A percentile compares a stretch with the other conserved stretches of the same genome.
Evolutionary conservation across 2,113 vertebrate species (phyloP).

Genomic region (Phaethornis superciliosus): DNA sequence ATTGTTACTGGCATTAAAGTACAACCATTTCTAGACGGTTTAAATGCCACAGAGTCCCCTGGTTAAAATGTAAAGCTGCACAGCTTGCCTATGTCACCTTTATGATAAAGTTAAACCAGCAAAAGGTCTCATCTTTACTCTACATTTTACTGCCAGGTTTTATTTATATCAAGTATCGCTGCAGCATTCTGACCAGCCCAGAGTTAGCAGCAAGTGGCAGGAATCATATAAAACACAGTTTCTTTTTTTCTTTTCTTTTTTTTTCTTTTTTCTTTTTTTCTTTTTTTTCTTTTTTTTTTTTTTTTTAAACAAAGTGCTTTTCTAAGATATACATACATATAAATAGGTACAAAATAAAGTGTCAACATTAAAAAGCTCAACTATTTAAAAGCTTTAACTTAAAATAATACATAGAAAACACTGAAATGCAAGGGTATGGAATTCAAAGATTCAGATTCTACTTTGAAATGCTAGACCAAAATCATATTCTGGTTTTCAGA

Average conservation of each 20-base stretch:
- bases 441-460: conserved; percentile 79
- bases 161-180: conserved; percentile 93
- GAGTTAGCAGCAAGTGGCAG: conserved; percentile 99
- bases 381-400: conserved; percentile 87
- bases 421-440: conserved; percentile 82
- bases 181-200: conserved; percentile 98
- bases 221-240: conserved; percentile 89
- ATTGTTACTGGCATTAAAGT: conserved; percentile 97
- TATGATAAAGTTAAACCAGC: conserved; percentile 82
- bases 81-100: conserved; percentile 93
- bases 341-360: conserved; percentile 94
- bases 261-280: conserved; percentile 57
- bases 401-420: conserved; percentile 85
- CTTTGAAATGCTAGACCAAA: conserved; percentile 82
- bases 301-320: conserved; percentile 97
- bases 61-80: conserved; percentile 98
- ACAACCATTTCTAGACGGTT: conserved; percentile 95
- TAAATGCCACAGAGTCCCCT: conserved; percentile 99
- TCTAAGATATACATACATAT: conserved; percentile 94
- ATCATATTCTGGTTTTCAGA: conserved; percentile 83
- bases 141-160: conserved; percentile 88
- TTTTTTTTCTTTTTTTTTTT: conserved; percentile 79
- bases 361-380: conserved; percentile 92
- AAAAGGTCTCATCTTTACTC: conserved; percentile 82
- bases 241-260: conserved; percentile 76